These are phyloP conservation scores for Micoletzkya japonica DNA, from an alignment of 2,888 invertebrate genomes.

Conservation along the genomic window DNA sequence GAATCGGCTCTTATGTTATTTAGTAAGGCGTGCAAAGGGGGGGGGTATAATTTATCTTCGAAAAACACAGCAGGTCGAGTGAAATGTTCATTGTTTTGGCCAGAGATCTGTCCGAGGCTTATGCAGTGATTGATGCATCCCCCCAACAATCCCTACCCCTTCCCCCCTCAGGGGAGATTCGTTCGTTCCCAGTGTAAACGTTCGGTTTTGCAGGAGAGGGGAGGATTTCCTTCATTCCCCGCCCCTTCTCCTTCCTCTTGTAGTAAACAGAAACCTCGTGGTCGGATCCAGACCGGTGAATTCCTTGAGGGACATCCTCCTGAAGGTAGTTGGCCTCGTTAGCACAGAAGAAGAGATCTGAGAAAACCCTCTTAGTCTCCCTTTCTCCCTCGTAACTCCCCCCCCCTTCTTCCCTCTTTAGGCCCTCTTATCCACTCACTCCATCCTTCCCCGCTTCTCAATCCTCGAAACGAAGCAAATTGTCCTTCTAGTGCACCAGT, in stretches of 20 bases:
- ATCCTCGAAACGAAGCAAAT: no score
- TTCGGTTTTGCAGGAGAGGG: neutral
- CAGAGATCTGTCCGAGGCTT: neutral
- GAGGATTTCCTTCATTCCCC: neutral
- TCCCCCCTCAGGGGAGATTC: no score
- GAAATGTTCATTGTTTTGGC: neutral
- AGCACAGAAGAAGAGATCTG: constrained; percentile 20
- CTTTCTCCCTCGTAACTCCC: no score
- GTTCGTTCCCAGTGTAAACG: no score
- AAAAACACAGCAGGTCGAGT: no score
- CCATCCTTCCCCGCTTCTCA: constrained; percentile 4
- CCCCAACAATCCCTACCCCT: no score
- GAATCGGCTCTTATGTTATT: no score
- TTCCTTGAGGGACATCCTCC: constrained; percentile 56
- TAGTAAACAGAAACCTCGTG: constrained; percentile 8
- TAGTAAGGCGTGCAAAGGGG: no score
- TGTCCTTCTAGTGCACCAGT: no score
- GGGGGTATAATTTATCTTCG: no score
- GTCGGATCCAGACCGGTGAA: constrained; percentile 53
- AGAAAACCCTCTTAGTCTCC: neutral
- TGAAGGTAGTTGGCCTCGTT: constrained; percentile 5
- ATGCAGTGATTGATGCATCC: neutral
- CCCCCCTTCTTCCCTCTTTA: neutral
- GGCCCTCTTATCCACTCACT: neutral
- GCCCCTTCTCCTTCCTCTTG: neutral